Conservation (phyloP, 2,113 vertebrate species). For the Loxodonta africana region DNA sequence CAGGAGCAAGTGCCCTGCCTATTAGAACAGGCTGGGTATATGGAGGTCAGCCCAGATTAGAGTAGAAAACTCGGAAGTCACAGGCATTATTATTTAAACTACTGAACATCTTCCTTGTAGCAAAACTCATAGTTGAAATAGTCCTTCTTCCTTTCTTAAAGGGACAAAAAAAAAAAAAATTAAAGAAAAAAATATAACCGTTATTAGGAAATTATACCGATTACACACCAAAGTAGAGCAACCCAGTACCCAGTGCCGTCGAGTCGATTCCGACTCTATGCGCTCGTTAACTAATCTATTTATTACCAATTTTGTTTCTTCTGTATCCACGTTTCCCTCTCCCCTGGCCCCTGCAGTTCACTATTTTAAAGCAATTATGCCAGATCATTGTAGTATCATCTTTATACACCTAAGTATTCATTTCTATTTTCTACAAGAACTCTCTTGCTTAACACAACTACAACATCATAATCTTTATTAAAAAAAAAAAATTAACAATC, state of each 20-base stretch:
- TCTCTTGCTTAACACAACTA: background rate
- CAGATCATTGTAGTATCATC: background rate
- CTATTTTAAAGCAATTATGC: background rate
- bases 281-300: background rate
- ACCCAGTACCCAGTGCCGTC: too few species aligned
- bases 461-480: background rate
- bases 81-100: background rate
- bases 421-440: background rate
- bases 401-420: background rate
- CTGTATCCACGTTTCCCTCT: background rate
- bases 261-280: background rate
- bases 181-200: background rate
- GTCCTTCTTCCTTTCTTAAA: background rate
- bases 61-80: background rate
- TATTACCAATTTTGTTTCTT: background rate
- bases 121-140: background rate
- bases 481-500: background rate
- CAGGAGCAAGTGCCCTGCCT: background rate
- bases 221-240: background rate
- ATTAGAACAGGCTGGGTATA: background rate
- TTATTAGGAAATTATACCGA: background rate
- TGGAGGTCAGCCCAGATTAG: background rate
- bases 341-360: background rate
- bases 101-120: background rate
- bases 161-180: background rate